These are phyloP conservation scores for Drosophila suboccidentalis DNA, from an alignment of 2,888 invertebrate genomes.

Conservation along the genomic window DNA sequence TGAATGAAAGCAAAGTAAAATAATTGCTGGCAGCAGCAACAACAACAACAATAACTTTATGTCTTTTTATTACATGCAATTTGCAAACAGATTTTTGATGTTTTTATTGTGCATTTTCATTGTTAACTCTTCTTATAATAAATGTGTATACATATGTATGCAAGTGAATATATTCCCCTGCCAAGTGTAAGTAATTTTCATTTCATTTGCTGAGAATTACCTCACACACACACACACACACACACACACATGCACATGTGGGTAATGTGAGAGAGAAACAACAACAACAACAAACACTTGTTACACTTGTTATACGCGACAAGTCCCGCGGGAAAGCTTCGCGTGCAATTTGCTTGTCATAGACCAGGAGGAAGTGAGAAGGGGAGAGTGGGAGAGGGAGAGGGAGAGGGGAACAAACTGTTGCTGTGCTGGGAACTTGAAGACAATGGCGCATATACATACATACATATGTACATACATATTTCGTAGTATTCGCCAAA, in stretches of 20 bases:
- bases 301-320: constrained; percentile 26
- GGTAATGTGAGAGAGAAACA: not conserved
- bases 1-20: constrained; percentile 18
- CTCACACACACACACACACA: constrained; percentile 10
- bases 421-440: constrained; percentile 17
- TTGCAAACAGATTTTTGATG: constrained; percentile 7
- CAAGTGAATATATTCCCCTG: constrained; percentile 28
- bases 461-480: constrained; percentile 4
- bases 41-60: constrained; percentile 8
- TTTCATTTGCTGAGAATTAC: constrained; percentile 65
- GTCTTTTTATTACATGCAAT: constrained; percentile 11
- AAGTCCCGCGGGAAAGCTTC: constrained; percentile 66
- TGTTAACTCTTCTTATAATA: constrained; percentile 10
- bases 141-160: not conserved
- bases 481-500: constrained; percentile 22
- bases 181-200: constrained; percentile 61
- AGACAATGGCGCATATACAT: constrained; percentile 16
- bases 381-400: too few relatives aligned
- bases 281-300: constrained; percentile 57
- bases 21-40: constrained; percentile 13
- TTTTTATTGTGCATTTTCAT: constrained; percentile 11
- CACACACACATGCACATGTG: constrained; percentile 4
- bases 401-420: constrained; percentile 24
- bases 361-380: constrained; percentile 23
- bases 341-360: constrained; percentile 59